Evolutionary conservation across 2,797 vertebrate genomes (phyloP).

Genomic region (Gymnoscopelus microlampas): DNA sequence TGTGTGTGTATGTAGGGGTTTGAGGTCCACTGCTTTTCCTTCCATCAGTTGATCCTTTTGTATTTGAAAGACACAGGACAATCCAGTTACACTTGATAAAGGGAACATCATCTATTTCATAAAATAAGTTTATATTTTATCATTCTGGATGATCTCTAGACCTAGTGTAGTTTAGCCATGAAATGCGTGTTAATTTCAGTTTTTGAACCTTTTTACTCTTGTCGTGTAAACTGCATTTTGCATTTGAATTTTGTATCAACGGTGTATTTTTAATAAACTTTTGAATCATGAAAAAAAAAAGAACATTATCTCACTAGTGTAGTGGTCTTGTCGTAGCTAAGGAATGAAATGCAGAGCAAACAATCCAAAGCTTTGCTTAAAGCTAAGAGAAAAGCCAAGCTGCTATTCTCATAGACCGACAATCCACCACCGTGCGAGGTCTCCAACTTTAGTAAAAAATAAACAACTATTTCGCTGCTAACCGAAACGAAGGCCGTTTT

Average conservation of each 20-base stretch:
- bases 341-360: too few species aligned
- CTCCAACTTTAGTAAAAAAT: too few species aligned
- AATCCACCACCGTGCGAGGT: too few species aligned
- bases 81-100: constrained; percentile 39
- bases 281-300: neutral
- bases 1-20: constrained; percentile 18
- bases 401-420: too few species aligned
- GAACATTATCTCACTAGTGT: too few species aligned
- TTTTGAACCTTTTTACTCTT: constrained; percentile 26
- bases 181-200: constrained; percentile 18
- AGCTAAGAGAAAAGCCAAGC: too few species aligned
- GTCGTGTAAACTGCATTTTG: constrained; percentile 28
- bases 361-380: too few species aligned
- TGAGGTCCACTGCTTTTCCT: neutral
- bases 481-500: too few species aligned
- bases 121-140: constrained; percentile 9
- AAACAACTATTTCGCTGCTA: too few species aligned
- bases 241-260: constrained; percentile 55
- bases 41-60: constrained; percentile 15
- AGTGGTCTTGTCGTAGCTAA: too few species aligned
- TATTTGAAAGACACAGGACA: constrained; percentile 28
- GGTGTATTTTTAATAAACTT: constrained; percentile 36
- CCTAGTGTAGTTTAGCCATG: constrained; percentile 23
- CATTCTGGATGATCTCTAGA: constrained; percentile 12
- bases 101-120: constrained; percentile 53